Percentiles rank a stretch among this genome's conserved stretches.
phyloP scores from a whole-genome alignment of 2,888 invertebrate genomes.

The Neuroscelio doddi region DNA sequence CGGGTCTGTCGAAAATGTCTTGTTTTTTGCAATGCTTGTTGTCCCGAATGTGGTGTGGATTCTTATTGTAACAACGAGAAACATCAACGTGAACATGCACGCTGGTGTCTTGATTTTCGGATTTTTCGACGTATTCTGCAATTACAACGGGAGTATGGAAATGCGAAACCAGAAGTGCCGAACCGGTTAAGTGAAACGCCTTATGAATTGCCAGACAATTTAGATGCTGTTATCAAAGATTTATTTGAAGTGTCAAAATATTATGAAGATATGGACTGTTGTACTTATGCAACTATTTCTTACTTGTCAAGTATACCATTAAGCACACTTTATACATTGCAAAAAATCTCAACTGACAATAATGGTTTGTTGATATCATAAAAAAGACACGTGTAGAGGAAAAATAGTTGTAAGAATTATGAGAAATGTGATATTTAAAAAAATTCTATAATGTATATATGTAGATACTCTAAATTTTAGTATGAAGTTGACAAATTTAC shows the following conservation, averaged over 20 bases:
- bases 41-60: constrained; percentile 76
- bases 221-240: constrained; percentile 73
- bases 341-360: constrained; percentile 65
- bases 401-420: too few species aligned
- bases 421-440: too few species aligned
- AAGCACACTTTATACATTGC: constrained; percentile 76
- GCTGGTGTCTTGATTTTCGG: constrained; percentile 79
- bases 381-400: too few species aligned
- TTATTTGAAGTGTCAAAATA: constrained; percentile 74
- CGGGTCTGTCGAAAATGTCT: constrained; percentile 76
- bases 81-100: constrained; percentile 75
- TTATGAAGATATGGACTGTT: constrained; percentile 72
- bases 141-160: constrained; percentile 76
- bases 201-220: constrained; percentile 70
- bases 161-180: constrained; percentile 76
- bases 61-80: constrained; percentile 74
- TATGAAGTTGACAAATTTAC: too few species aligned
- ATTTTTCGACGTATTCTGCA: constrained; percentile 77
- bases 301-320: constrained; percentile 80
- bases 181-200: constrained; percentile 68
- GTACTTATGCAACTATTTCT: constrained; percentile 78
- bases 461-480: too few species aligned
- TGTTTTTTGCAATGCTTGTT: constrained; percentile 74
- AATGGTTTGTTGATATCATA: constrained; percentile 24
- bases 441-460: too few species aligned